Evolutionary conservation across 2,113 vertebrate genomes (phyloP), one percentile per base, ranked within the genome.

Genomic region (Cinclus mexicanus): DNA sequence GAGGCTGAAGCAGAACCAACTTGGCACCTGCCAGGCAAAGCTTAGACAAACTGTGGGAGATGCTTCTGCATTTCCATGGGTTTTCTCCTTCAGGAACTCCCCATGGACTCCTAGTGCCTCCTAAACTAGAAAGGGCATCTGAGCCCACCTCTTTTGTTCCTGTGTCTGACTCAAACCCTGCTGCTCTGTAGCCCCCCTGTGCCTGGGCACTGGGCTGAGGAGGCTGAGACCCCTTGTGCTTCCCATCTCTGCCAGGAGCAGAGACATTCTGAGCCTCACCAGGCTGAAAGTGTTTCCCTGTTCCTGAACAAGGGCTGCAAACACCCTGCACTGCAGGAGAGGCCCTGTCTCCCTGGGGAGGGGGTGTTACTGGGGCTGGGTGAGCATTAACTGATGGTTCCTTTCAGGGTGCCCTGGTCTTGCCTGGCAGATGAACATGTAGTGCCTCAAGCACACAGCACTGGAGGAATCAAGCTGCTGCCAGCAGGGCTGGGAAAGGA

Each of bases 301-400:
- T 67, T 87, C 35, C 68, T 71, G 35, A 65, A 70, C 57, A 21
- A 74, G 64, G 91, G 60, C 56, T 80, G 61, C 44, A 28, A 13
- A 37, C 37, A 20, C 6, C 21, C 93, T 65, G 83, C 29, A 4
- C 59, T 75, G 83, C 76, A 86, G 59, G 41, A 69, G 35, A 22
- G 1, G 3, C 46, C 42, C 25, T 3, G 0, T 57, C n/a, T 69
- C 7, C 0, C 50, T 49, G 65, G 2, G 71, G 56, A n/a, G 55
- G 33, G 39, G 12, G 28, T 29, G 55, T 14, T 65, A 12, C 74
- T 46, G 15, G 68, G 82, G 37, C 71, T 65, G 76, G 14, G 9
- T 6, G 50, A 92, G 52, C 76, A 55, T n/a, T 93, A 83, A 97
- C 68, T 61, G 71, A 11, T 93, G 89, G 42, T 89, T 96, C 85